Percentiles rank a stretch among this genome's conserved stretches.
Evolutionary conservation across 2,113 vertebrate species (phyloP).

Genomic region (Thamnophis sirtalis): DNA sequence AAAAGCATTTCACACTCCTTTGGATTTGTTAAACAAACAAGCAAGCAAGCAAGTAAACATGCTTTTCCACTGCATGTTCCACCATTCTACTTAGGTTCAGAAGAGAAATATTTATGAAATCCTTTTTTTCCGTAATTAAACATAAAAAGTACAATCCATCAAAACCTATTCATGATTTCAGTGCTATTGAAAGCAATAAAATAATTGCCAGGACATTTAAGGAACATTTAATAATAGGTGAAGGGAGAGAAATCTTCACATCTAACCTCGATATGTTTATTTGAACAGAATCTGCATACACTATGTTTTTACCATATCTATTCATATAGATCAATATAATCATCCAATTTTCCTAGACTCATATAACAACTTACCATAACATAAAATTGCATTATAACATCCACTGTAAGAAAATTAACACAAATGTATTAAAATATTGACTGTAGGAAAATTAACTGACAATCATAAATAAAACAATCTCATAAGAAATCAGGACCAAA

Average conservation of each 20-base stretch:
- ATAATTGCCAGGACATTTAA: neutral
- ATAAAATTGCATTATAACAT: neutral
- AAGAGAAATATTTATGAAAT: neutral
- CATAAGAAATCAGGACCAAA: neutral
- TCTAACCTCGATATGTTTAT: neutral
- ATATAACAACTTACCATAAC: neutral
- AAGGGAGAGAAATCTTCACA: neutral
- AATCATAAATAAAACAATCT: neutral
- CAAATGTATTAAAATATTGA: neutral
- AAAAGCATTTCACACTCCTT: neutral
- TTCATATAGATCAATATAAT: neutral
- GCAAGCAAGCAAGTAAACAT: neutral
- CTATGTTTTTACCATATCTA: neutral
- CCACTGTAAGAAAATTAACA: neutral
- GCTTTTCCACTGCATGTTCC: neutral
- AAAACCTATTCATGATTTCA: neutral
- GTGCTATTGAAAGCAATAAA: neutral
- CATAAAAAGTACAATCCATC: neutral
- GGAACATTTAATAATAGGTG: neutral
- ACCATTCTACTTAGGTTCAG: neutral
- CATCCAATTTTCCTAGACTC: neutral
- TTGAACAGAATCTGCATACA: neutral
- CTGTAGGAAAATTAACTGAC: neutral
- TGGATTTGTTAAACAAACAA: neutral
- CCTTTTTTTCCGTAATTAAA: neutral